A percentile compares a stretch with the other conserved stretches of the same genome.
phyloP scores from a whole-genome alignment of 2,113 vertebrate species.

The Oncorhynchus clarkii region DNA sequence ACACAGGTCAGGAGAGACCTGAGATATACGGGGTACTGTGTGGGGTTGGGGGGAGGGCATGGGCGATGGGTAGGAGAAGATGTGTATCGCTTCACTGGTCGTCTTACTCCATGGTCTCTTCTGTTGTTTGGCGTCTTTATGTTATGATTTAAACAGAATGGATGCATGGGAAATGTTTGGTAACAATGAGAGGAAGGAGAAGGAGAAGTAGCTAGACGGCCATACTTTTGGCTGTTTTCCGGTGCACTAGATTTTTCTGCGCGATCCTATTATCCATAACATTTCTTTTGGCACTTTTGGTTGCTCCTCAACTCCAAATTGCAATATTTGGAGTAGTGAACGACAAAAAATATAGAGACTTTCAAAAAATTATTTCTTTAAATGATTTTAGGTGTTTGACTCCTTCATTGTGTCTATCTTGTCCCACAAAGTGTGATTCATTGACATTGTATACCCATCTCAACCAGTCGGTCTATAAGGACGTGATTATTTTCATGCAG shows the following conservation, averaged over 20 bases:
- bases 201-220: constrained; percentile 27
- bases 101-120: constrained; percentile 57
- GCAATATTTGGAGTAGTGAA: no score
- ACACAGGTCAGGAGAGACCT: constrained; percentile 79
- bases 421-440: not conserved
- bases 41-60: constrained; percentile 52
- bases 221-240: not conserved
- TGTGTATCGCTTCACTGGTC: constrained; percentile 50
- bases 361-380: no score
- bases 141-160: constrained; percentile 33
- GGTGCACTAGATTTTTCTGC: no score
- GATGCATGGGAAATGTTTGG: constrained; percentile 34
- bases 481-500: constrained; percentile 24
- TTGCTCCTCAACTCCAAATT: no score
- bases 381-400: no score
- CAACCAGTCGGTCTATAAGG: constrained; percentile 1
- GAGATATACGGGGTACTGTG: constrained; percentile 18
- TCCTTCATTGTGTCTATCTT: constrained; percentile 14
- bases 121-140: constrained; percentile 24
- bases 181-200: constrained; percentile 4
- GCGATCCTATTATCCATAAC: no score
- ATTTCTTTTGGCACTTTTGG: no score
- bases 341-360: no score
- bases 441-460: not conserved
- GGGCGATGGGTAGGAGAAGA: constrained; percentile 38